phyloP scores from a whole-genome alignment of 2,113 vertebrate species.

The Lynx canadensis region DNA sequence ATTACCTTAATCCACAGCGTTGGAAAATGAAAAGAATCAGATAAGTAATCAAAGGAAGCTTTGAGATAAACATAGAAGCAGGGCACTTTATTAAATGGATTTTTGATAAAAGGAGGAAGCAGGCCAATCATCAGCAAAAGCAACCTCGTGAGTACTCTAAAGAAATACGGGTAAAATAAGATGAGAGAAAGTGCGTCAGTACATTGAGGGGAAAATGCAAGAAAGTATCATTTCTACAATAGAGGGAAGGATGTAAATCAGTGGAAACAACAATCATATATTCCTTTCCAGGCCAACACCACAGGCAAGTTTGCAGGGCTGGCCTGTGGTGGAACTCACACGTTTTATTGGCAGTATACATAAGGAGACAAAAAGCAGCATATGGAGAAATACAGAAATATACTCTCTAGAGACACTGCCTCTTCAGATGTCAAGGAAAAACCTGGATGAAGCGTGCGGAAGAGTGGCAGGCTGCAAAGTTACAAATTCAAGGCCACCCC shows the following conservation, averaged over 20 bases:
- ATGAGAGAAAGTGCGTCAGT: not conserved
- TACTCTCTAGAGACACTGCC: slow-evolving; percentile 62
- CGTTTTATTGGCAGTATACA: slow-evolving; percentile 55
- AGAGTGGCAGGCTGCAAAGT: not conserved
- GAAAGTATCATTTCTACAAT: not conserved
- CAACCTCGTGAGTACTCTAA: not conserved
- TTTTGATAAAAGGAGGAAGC: not conserved
- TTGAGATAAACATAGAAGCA: not conserved
- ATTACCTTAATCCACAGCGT: not conserved
- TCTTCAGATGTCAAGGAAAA: slow-evolving; percentile 75
- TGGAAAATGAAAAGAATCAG: not conserved
- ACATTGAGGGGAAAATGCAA: not conserved
- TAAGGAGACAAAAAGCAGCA: slow-evolving; percentile 62
- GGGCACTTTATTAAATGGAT: not conserved
- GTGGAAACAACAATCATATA: not conserved
- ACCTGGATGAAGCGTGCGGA: slow-evolving; percentile 13
- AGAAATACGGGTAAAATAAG: not conserved
- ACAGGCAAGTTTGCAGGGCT: not conserved
- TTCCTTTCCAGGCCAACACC: slow-evolving; percentile 7
- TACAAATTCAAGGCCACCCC: slow-evolving; percentile 48
- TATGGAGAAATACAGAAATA: slow-evolving; percentile 77
- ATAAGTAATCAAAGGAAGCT: not conserved
- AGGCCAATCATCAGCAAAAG: not conserved
- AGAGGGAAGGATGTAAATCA: not conserved
- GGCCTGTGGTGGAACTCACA: slow-evolving; percentile 39